These are phyloP conservation scores for Pachliopta kotzebuea DNA, from an alignment of 2,888 invertebrate genomes.

Conservation along the genomic window DNA sequence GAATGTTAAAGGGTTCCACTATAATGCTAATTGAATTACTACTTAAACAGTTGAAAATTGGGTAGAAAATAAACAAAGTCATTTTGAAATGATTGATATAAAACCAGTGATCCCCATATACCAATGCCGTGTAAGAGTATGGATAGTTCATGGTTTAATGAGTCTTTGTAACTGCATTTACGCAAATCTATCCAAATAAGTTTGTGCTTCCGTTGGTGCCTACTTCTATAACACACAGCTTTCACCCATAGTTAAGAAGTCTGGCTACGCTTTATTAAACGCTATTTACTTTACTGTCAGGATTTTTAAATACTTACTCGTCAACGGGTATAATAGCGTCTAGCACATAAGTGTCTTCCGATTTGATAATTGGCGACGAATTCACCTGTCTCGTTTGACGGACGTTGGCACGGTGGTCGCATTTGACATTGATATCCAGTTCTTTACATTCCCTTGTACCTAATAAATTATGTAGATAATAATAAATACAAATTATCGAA, in stretches of 20 bases:
- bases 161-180: background rate
- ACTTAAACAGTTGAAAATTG: no score
- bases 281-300: background rate
- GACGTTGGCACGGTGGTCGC: constrained; percentile 87
- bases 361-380: constrained; percentile 77
- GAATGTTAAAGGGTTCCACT: no score
- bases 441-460: constrained; percentile 93
- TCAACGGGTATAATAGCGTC: constrained; percentile 91
- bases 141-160: background rate
- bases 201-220: constrained; percentile 30
- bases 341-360: constrained; percentile 90
- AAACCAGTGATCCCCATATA: background rate
- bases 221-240: constrained; percentile 35
- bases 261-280: background rate
- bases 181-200: background rate
- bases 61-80: background rate
- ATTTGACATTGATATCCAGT: constrained; percentile 94
- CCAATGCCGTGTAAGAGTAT: background rate
- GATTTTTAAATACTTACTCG: constrained; percentile 83
- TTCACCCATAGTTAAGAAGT: constrained; percentile 9
- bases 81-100: background rate
- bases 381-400: constrained; percentile 84
- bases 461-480: constrained; percentile 37
- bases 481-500: no score
- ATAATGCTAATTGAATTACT: no score